These are phyloP conservation scores for Nasonia giraulti DNA, from an alignment of 1,140 invertebrate species.

Conservation along the genomic window DNA sequence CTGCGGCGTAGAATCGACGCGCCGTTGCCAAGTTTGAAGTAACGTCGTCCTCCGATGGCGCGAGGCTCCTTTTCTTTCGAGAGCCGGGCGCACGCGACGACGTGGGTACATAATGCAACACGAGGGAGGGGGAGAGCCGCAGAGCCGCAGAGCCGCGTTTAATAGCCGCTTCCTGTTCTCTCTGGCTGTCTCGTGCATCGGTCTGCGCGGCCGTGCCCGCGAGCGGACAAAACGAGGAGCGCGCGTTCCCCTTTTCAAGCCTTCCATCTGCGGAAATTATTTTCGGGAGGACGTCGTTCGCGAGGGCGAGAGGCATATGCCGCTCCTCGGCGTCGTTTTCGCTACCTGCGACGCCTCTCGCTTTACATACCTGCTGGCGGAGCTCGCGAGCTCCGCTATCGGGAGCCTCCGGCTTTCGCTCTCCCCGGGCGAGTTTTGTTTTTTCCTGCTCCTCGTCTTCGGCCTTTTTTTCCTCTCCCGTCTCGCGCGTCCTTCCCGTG, in stretches of 20 bases:
- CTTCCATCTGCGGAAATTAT: conserved; percentile 5
- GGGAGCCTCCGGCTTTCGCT: no score
- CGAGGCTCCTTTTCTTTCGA: neutral
- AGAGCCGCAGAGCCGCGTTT: neutral
- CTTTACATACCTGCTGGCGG: conserved; percentile 30
- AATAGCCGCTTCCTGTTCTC: conserved; percentile 15
- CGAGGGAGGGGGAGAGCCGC: neutral
- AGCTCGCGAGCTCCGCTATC: neutral
- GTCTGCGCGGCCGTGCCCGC: neutral
- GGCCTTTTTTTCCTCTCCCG: neutral
- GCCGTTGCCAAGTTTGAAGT: no score
- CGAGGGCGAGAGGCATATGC: no score
- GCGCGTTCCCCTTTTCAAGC: no score
- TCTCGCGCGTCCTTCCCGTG: neutral
- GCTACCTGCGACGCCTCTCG: neutral
- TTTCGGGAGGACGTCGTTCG: conserved; percentile 7
- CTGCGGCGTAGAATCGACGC: no score
- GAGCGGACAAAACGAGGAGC: neutral
- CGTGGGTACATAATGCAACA: neutral
- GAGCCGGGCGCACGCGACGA: neutral
- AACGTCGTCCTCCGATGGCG: neutral
- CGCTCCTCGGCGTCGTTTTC: neutral
- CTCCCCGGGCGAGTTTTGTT: neutral
- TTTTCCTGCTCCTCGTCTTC: conserved; percentile 9
- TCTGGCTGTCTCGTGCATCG: neutral